Conservation (phyloP, 1,140 invertebrate species). For the Pissodes strobi region DNA sequence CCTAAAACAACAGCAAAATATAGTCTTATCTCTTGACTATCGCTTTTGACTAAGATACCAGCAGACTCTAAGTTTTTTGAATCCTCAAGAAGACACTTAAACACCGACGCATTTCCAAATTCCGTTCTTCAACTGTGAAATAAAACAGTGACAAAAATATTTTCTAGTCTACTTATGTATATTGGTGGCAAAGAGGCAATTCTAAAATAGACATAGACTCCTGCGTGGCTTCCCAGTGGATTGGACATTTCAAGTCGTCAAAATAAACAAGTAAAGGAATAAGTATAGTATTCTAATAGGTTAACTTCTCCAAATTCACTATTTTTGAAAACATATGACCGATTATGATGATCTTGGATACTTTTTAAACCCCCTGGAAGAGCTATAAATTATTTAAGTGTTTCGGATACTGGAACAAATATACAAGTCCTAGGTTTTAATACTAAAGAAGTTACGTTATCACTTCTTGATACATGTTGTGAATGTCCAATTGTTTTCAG, state of each 20-base stretch:
- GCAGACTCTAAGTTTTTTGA: not conserved
- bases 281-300: not conserved
- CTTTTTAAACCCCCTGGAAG: not conserved
- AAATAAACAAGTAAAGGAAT: not conserved
- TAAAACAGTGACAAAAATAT: not conserved
- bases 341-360: constrained; percentile 10
- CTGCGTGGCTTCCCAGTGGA: constrained; percentile 2
- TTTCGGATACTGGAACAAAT: constrained; percentile 5
- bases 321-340: constrained; percentile 1
- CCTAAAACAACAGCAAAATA: constrained; percentile 1
- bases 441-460: not conserved
- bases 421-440: constrained; percentile 11
- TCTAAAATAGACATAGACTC: not conserved
- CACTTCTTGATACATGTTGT: not conserved
- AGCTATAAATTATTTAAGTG: constrained; percentile 1
- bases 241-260: not conserved
- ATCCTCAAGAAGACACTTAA: not conserved
- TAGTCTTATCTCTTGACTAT: not conserved
- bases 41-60: not conserved
- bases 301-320: not conserved
- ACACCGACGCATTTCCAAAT: not conserved
- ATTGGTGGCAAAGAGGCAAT: not conserved
- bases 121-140: not conserved
- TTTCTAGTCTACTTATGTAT: constrained; percentile 2
- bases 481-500: not conserved